Percentiles rank a stretch among this genome's conserved stretches.
Conservation (phyloP, 1,140 invertebrate species). For the Drosophila tsacasi region DNA sequence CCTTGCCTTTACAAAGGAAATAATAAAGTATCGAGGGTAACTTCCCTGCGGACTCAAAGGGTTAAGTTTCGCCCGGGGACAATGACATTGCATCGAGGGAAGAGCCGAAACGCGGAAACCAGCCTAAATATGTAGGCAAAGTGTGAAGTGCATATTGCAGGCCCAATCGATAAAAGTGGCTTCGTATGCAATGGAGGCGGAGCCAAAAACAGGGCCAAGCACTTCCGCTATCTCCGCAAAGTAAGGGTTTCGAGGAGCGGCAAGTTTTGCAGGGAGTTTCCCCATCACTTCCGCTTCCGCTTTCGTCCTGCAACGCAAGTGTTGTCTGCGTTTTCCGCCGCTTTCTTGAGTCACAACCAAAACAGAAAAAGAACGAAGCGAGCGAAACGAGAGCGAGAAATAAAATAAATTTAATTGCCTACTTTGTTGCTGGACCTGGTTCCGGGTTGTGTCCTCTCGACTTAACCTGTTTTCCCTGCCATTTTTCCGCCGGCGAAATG, state of each 20-base stretch:
- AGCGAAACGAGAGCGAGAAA: conserved; percentile 1
- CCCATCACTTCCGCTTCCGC: conserved; percentile 22
- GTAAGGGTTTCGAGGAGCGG: background rate
- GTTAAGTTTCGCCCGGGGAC: conserved; percentile 47
- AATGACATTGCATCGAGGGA: conserved; percentile 47
- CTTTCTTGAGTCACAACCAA: conserved; percentile 14
- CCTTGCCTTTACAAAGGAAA: background rate
- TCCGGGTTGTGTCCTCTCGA: conserved; percentile 28
- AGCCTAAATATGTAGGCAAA: conserved; percentile 51
- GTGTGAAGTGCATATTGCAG: conserved; percentile 44
- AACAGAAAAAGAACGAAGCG: background rate
- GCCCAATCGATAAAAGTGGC: conserved; percentile 68
- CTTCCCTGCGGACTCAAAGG: conserved; percentile 7
- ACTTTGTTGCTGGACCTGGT: conserved; percentile 39
- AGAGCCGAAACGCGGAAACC: background rate
- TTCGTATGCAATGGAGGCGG: conserved; percentile 42
- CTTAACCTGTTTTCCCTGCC: conserved; percentile 28
- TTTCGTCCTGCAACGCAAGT: conserved; percentile 45
- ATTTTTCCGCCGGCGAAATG: conserved; percentile 33
- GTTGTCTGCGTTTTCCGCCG: conserved; percentile 43
- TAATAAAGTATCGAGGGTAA: background rate
- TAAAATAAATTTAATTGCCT: conserved; percentile 61
- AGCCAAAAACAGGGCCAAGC: conserved; percentile 34
- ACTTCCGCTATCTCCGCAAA: conserved; percentile 40
- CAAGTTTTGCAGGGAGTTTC: conserved; percentile 19